Percentiles rank a stretch among this genome's conserved stretches.
These are phyloP conservation scores for Arctocebus calabarensis DNA, from an alignment of 2,797 vertebrate genomes.

Conservation along the genomic window DNA sequence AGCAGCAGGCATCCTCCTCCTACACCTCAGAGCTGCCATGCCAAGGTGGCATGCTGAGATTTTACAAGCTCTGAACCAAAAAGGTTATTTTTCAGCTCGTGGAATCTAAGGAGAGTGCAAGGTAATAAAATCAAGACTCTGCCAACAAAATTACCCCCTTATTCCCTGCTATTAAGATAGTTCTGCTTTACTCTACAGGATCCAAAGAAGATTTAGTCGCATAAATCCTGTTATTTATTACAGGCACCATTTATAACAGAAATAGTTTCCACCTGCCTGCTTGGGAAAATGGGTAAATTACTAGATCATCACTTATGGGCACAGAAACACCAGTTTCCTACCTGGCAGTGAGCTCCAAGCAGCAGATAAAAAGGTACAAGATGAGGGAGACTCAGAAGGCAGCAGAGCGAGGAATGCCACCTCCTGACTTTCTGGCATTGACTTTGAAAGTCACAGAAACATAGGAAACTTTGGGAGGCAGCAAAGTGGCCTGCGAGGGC, in stretches of 20 bases:
- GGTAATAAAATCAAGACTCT: slow-evolving; percentile 76
- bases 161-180: slow-evolving; percentile 72
- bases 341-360: slow-evolving; percentile 20
- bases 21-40: not conserved
- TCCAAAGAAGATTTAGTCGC: slow-evolving; percentile 77
- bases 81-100: slow-evolving; percentile 69
- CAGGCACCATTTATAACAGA: slow-evolving; percentile 68
- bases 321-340: slow-evolving; percentile 59
- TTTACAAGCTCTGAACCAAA: slow-evolving; percentile 59
- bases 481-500: not conserved
- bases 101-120: slow-evolving; percentile 59
- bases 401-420: not conserved
- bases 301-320: slow-evolving; percentile 64
- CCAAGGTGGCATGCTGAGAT: slow-evolving; percentile 43
- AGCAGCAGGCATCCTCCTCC: not conserved
- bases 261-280: slow-evolving; percentile 67
- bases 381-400: not conserved
- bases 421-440: not conserved
- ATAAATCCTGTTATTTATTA: slow-evolving; percentile 81
- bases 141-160: slow-evolving; percentile 71
- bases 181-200: slow-evolving; percentile 72
- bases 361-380: slow-evolving; percentile 16
- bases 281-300: slow-evolving; percentile 77
- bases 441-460: not conserved
- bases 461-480: not conserved